Percentiles rank a stretch among this genome's conserved stretches.
These are phyloP conservation scores for Tyria jacobaeae DNA, from an alignment of 2,888 invertebrate genomes.

Conservation along the genomic window DNA sequence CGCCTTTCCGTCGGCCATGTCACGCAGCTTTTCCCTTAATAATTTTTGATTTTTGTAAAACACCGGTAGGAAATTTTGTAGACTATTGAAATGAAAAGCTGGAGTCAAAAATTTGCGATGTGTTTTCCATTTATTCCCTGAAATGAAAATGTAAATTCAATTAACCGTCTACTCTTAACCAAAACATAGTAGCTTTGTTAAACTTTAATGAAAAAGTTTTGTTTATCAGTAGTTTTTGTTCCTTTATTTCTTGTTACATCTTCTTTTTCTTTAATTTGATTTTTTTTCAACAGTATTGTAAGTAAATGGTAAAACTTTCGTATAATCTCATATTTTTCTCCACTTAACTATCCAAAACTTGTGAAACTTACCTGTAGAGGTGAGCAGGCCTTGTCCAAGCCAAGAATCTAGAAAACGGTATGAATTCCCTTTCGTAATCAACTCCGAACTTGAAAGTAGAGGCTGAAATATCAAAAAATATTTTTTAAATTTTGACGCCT, in stretches of 20 bases:
- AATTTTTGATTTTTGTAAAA: constrained; percentile 88
- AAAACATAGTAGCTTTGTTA: no score
- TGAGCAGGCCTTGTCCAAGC: constrained; percentile 86
- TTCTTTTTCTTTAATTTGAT: neutral
- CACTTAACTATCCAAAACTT: no score
- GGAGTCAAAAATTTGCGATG: constrained; percentile 91
- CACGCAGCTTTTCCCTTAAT: constrained; percentile 84
- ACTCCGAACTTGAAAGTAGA: constrained; percentile 76
- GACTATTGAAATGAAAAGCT: constrained; percentile 92
- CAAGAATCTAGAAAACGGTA: constrained; percentile 80
- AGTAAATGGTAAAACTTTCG: no score
- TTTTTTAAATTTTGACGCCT: no score
- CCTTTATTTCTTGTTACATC: no score
- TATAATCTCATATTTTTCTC: no score
- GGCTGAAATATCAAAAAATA: constrained; percentile 63
- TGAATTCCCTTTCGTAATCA: constrained; percentile 85
- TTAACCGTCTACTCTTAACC: no score
- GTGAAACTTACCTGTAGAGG: constrained; percentile 70
- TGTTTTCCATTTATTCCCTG: constrained; percentile 86
- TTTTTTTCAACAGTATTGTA: neutral
- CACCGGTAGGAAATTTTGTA: constrained; percentile 90
- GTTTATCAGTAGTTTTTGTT: no score
- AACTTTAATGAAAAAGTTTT: no score
- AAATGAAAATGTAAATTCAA: constrained; percentile 23
- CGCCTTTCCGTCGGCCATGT: constrained; percentile 65